phyloP scores from a whole-genome alignment of 2,888 invertebrate species.

The Halictus quadricinctus region DNA sequence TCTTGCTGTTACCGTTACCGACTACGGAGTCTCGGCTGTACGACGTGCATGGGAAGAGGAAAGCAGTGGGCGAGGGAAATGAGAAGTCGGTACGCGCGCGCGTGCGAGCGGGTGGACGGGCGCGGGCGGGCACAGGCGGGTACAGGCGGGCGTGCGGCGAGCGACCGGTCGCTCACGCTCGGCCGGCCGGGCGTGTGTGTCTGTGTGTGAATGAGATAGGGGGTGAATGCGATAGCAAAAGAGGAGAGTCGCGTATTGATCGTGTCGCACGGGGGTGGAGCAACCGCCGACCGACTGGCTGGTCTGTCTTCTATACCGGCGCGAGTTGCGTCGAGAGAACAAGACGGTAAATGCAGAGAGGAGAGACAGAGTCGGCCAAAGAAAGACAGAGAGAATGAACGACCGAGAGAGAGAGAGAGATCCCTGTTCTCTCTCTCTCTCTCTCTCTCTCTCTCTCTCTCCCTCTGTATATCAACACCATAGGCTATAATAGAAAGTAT shows the following conservation, averaged over 20 bases:
- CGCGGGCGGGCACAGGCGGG: background rate
- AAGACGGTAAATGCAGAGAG: constrained; percentile 40
- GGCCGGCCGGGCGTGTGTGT: constrained; percentile 30
- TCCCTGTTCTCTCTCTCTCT: background rate
- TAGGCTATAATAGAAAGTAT: constrained; percentile 55
- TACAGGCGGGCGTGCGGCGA: constrained; percentile 16
- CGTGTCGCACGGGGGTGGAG: constrained; percentile 81
- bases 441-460: background rate
- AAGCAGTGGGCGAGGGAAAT: constrained; percentile 55
- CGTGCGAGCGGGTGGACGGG: constrained; percentile 5
- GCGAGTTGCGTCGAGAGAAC: constrained; percentile 62
- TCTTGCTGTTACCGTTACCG: constrained; percentile 66
- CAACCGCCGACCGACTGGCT: constrained; percentile 78
- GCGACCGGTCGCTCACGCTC: constrained; percentile 28
- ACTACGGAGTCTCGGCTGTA: constrained; percentile 61
- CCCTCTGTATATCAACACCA: constrained; percentile 56
- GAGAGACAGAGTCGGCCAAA: background rate
- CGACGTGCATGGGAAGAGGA: constrained; percentile 47
- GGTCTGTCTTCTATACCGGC: constrained; percentile 72
- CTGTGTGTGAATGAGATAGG: constrained; percentile 40
- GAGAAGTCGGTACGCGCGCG: constrained; percentile 58
- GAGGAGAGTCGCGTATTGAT: constrained; percentile 81
- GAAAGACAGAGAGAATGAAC: constrained; percentile 40
- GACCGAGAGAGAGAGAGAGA: constrained; percentile 55
- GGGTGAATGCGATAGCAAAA: constrained; percentile 54